A percentile compares a stretch with the other conserved stretches of the same genome.
Conservation (phyloP, 2,888 invertebrate genomes). For the Sthenelais limicola region DNA sequence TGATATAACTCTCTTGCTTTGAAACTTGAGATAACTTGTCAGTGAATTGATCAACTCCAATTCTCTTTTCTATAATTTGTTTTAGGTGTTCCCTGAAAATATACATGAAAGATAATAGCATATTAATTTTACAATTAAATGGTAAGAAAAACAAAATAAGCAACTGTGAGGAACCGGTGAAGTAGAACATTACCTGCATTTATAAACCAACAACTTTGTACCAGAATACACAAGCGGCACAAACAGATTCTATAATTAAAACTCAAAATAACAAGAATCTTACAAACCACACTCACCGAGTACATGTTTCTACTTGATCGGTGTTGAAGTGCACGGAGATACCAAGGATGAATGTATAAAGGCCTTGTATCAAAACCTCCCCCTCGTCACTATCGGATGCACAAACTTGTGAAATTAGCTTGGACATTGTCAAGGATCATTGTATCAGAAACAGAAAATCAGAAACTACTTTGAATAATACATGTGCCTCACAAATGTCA, state of each 20-base stretch:
- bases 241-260: too few species aligned
- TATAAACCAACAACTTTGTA: not conserved
- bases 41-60: slow-evolving; percentile 88
- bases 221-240: not conserved
- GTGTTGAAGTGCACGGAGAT: slow-evolving; percentile 80
- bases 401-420: slow-evolving; percentile 73
- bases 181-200: not conserved
- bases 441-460: not conserved
- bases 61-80: slow-evolving; percentile 88
- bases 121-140: not conserved
- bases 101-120: slow-evolving; percentile 8
- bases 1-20: slow-evolving; percentile 91
- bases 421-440: too few species aligned
- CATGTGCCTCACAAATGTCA: too few species aligned
- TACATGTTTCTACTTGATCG: slow-evolving; percentile 63
- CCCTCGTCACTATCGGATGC: slow-evolving; percentile 90
- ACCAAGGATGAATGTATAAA: slow-evolving; percentile 93
- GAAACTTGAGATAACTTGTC: slow-evolving; percentile 89
- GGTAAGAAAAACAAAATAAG: not conserved
- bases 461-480: not conserved
- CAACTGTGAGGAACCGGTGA: not conserved
- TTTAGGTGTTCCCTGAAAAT: slow-evolving; percentile 79
- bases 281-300: slow-evolving; percentile 43
- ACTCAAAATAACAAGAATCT: not conserved
- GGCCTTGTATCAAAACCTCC: slow-evolving; percentile 88